Conservation (phyloP, 2,888 invertebrate genomes). For the Agonopterix arenella region DNA sequence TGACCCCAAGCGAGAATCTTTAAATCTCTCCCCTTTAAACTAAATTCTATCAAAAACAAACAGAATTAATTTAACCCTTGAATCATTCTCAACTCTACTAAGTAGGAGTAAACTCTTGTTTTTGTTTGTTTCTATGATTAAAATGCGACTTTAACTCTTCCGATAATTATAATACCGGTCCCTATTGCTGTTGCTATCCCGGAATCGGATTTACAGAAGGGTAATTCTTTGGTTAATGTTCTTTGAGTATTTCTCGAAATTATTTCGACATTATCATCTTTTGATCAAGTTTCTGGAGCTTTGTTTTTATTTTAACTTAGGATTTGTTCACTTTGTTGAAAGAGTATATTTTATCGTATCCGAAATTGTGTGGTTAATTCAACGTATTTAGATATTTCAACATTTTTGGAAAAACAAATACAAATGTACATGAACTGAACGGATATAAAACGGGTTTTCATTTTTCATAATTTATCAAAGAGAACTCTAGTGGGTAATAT, state of each 20-base stretch:
- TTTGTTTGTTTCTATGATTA: slow-evolving; percentile 70
- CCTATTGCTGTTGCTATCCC: slow-evolving; percentile 48
- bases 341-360: too few relatives aligned
- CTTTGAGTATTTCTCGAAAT: slow-evolving; percentile 11
- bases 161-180: slow-evolving; percentile 59
- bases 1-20: background rate
- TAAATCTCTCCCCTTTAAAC: background rate
- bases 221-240: slow-evolving; percentile 20
- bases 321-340: too few relatives aligned
- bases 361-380: too few relatives aligned
- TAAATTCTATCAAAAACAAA: slow-evolving; percentile 35
- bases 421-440: too few relatives aligned
- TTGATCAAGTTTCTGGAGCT: too few relatives aligned
- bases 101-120: slow-evolving; percentile 55
- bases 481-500: too few relatives aligned
- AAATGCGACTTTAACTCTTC: slow-evolving; percentile 57
- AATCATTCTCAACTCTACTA: slow-evolving; percentile 43
- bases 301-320: too few relatives aligned
- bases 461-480: too few relatives aligned
- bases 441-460: too few relatives aligned
- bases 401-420: too few relatives aligned
- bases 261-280: too few relatives aligned
- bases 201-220: slow-evolving; percentile 43
- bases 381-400: too few relatives aligned
- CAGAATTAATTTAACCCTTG: slow-evolving; percentile 40